A percentile compares a stretch with the other conserved stretches of the same genome.
phyloP scores from a whole-genome alignment of 2,888 invertebrate species.

The Plebejus melissa region DNA sequence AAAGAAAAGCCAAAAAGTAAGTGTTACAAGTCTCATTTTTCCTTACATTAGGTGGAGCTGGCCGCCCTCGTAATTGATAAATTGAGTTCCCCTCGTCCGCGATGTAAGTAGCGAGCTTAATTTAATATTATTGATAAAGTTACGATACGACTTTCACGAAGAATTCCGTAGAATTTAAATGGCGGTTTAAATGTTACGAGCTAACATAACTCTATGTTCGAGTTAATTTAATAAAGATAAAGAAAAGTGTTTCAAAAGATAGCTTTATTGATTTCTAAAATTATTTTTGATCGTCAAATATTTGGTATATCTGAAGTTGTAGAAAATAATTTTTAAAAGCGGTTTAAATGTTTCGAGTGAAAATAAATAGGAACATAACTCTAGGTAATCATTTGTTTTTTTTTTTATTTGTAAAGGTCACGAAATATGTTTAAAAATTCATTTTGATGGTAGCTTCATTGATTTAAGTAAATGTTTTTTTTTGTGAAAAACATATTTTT shows the following conservation, averaged over 20 bases:
- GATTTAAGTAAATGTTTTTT: too few species aligned
- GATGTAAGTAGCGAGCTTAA: slow-evolving; percentile 50
- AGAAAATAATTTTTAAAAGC: too few species aligned
- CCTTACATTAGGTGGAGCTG: slow-evolving; percentile 29
- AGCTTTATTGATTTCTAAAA: too few species aligned
- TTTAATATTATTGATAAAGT: slow-evolving; percentile 59
- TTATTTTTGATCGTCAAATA: too few species aligned
- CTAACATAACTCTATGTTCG: neutral
- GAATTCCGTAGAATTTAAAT: slow-evolving; percentile 9
- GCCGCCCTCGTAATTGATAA: slow-evolving; percentile 55
- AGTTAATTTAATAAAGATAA: neutral
- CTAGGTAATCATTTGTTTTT: too few species aligned
- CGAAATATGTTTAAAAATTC: too few species aligned
- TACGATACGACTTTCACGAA: slow-evolving; percentile 35
- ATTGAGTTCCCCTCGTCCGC: slow-evolving; percentile 55
- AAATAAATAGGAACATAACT: too few species aligned
- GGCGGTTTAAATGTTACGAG: neutral
- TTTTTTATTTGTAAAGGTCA: too few species aligned
- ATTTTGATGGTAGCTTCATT: too few species aligned
- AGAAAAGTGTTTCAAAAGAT: neutral
- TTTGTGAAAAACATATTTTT: too few species aligned
- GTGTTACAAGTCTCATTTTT: slow-evolving; percentile 10
- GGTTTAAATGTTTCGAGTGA: too few species aligned
- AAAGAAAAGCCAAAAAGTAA: slow-evolving; percentile 20
- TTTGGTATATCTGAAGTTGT: too few species aligned